These are phyloP conservation scores for Taphrorychus bicolor DNA, from an alignment of 2,888 invertebrate species.

Conservation along the genomic window DNA sequence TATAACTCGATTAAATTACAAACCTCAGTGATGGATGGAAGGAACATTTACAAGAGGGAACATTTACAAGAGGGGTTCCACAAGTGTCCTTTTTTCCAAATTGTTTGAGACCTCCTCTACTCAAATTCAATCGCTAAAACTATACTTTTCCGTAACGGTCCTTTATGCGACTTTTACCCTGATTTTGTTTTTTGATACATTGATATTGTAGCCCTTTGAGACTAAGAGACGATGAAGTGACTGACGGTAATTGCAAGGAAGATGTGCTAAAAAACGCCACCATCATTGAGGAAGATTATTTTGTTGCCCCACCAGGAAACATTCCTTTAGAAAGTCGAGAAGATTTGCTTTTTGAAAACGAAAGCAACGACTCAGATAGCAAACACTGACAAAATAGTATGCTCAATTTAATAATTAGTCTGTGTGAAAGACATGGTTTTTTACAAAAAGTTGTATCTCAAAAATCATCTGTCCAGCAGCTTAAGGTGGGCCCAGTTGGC, in stretches of 20 bases:
- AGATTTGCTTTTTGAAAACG: slow-evolving; percentile 54
- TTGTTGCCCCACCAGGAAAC: slow-evolving; percentile 89
- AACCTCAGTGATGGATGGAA: too few relatives aligned
- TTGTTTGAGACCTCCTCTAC: too few relatives aligned
- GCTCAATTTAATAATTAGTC: slow-evolving; percentile 38
- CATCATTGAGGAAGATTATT: slow-evolving; percentile 85
- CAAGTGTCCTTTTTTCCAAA: too few relatives aligned
- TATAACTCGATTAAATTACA: too few relatives aligned
- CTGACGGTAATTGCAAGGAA: slow-evolving; percentile 71
- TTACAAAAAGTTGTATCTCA: slow-evolving; percentile 39
- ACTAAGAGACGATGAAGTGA: slow-evolving; percentile 73
- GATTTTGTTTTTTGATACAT: neutral
- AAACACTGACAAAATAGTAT: slow-evolving; percentile 15
- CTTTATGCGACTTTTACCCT: neutral
- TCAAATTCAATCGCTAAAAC: neutral
- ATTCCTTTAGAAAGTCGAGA: slow-evolving; percentile 69
- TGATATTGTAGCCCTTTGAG: slow-evolving; percentile 68
- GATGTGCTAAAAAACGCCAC: slow-evolving; percentile 78
- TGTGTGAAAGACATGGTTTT: slow-evolving; percentile 45
- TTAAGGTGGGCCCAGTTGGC: slow-evolving; percentile 61
- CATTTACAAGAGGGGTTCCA: too few relatives aligned
- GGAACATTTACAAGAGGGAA: too few relatives aligned
- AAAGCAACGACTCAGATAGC: slow-evolving; percentile 12
- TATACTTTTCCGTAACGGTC: too few relatives aligned
- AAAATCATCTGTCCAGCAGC: slow-evolving; percentile 38